Evolutionary conservation across 2,797 vertebrate species (phyloP).

Genomic region (Enteromius afrohamiltoni): DNA sequence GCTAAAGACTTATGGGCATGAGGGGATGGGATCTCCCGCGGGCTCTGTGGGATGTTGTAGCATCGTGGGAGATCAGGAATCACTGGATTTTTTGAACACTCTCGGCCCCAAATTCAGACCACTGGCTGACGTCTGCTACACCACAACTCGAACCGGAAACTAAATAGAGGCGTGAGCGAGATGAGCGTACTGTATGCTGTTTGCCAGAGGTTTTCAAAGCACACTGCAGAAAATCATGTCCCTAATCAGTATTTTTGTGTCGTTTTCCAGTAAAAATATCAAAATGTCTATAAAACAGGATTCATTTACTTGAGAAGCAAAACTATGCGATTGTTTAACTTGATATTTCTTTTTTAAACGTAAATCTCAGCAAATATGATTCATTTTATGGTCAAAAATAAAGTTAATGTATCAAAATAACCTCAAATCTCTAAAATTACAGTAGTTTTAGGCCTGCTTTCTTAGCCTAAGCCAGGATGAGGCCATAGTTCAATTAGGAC

Average conservation of each 20-base stretch:
- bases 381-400: not conserved
- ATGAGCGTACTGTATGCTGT: not conserved
- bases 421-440: not conserved
- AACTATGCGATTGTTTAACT: not conserved
- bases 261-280: not conserved
- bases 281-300: not conserved
- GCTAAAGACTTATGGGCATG: slow-evolving; percentile 79
- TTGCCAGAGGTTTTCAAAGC: not conserved
- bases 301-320: not conserved
- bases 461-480: too few relatives aligned
- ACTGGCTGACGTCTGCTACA: slow-evolving; percentile 80
- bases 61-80: slow-evolving; percentile 78
- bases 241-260: not conserved
- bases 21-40: slow-evolving; percentile 83
- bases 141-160: slow-evolving; percentile 27
- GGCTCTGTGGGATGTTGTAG: slow-evolving; percentile 89
- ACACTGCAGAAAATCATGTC: not conserved
- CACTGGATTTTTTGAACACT: slow-evolving; percentile 83
- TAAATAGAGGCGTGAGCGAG: not conserved
- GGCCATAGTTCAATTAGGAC: too few relatives aligned
- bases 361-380: not conserved
- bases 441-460: not conserved
- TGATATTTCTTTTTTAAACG: not conserved
- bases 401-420: not conserved
- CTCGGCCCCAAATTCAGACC: slow-evolving; percentile 87